Evolutionary conservation across 1,140 invertebrate genomes (phyloP).

Genomic region (Micrasema longulum): DNA sequence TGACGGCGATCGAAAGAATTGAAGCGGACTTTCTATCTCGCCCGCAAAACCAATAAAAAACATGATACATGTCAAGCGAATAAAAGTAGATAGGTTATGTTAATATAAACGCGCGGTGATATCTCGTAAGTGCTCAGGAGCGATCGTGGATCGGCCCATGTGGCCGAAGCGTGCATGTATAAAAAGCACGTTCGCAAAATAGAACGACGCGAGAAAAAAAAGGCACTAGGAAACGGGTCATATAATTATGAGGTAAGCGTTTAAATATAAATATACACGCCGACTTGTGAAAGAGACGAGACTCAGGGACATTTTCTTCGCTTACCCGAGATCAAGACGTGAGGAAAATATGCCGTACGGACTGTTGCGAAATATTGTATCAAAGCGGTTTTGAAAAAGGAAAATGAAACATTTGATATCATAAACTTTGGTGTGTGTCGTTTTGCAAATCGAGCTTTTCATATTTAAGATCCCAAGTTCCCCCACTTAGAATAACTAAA

Average conservation of each 20-base stretch:
- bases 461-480: too few species aligned
- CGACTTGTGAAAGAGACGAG: slow-evolving; percentile 16
- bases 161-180: neutral
- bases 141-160: slow-evolving; percentile 9
- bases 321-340: slow-evolving; percentile 10
- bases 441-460: too few species aligned
- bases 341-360: neutral
- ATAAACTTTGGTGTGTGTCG: too few species aligned
- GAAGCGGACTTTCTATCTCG: too few species aligned
- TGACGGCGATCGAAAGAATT: too few species aligned
- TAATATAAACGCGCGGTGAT: slow-evolving; percentile 4
- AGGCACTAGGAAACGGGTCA: slow-evolving; percentile 14
- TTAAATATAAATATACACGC: slow-evolving; percentile 22
- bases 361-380: slow-evolving; percentile 2
- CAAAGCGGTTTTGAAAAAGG: slow-evolving; percentile 10
- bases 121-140: neutral
- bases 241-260: slow-evolving; percentile 22
- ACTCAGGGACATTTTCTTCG: slow-evolving; percentile 9
- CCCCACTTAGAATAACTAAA: too few species aligned
- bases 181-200: slow-evolving; percentile 23
- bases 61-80: too few species aligned
- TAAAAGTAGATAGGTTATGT: neutral
- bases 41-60: too few species aligned
- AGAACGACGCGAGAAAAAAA: slow-evolving; percentile 9
- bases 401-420: too few species aligned